phyloP scores from a whole-genome alignment of 2,797 vertebrate species.

The Setipinna tenuifilis region DNA sequence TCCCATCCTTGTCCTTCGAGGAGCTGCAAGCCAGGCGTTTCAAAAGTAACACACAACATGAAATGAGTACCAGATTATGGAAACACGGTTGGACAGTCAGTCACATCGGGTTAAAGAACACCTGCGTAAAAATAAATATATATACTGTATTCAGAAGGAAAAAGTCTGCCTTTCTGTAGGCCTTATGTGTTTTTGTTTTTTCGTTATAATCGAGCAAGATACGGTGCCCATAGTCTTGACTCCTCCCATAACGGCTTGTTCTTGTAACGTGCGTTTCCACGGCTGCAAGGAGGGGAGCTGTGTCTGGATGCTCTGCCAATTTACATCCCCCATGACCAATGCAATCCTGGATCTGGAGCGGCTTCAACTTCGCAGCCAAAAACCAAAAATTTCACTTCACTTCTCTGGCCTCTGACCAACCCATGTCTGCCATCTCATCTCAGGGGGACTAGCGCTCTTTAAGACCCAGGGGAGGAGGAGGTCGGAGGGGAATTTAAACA shows the following conservation, averaged over 20 bases:
- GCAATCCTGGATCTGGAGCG: constrained; percentile 91
- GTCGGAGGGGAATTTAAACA: constrained; percentile 80
- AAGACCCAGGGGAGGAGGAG: constrained; percentile 82
- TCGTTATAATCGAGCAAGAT: constrained; percentile 30
- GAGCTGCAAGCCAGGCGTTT: constrained; percentile 83
- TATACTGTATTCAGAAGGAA: constrained; percentile 43
- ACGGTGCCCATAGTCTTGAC: constrained; percentile 22
- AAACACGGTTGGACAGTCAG: constrained; percentile 58
- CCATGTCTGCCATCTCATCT: constrained; percentile 78
- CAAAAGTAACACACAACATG: constrained; percentile 74
- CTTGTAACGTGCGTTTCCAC: constrained; percentile 87
- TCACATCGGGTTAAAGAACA: constrained; percentile 68
- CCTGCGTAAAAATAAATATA: constrained; percentile 33
- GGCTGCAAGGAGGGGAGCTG: constrained; percentile 86
- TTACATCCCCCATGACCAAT: constrained; percentile 94
- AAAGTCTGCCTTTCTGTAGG: constrained; percentile 64
- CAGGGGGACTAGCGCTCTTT: constrained; percentile 84
- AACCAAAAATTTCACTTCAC: constrained; percentile 55
- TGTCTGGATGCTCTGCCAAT: constrained; percentile 88
- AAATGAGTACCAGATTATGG: constrained; percentile 64
- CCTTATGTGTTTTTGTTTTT: not conserved
- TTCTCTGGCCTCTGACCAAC: constrained; percentile 89
- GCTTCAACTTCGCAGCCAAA: constrained; percentile 92
- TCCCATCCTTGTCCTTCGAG: constrained; percentile 95
- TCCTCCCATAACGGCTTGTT: constrained; percentile 67